Conservation (phyloP, 2,113 vertebrate species). For the Pheucticus melanocephalus region DNA sequence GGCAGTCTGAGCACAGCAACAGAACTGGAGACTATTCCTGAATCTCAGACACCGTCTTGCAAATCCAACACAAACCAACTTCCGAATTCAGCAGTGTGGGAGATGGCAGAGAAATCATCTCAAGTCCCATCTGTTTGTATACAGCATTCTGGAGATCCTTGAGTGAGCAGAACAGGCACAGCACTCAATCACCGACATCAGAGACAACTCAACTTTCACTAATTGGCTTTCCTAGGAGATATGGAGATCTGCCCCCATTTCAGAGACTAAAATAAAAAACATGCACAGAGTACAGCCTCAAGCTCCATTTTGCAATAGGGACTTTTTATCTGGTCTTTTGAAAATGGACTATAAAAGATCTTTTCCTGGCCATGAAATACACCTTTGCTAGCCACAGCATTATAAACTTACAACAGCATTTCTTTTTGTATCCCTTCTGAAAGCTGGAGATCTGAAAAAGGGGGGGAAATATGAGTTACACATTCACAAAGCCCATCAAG, state of each 20-base stretch:
- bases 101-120: neutral
- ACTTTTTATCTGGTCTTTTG: neutral
- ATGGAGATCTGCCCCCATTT: conserved; percentile 31
- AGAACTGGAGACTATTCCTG: neutral
- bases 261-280: neutral
- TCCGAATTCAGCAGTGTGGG: neutral
- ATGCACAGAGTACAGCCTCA: neutral
- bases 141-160: conserved; percentile 10
- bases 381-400: neutral
- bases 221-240: conserved; percentile 39
- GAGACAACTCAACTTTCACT: conserved; percentile 24
- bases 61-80: neutral
- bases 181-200: conserved; percentile 7
- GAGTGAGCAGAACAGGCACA: conserved; percentile 20
- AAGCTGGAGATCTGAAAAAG: neutral
- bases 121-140: conserved; percentile 30
- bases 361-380: neutral
- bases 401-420: neutral
- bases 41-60: neutral
- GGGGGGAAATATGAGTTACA: accelerated
- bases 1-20: neutral
- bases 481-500: neutral
- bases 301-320: neutral
- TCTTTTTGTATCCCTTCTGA: neutral
- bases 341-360: neutral